Percentiles rank a stretch among this genome's conserved stretches.
Evolutionary conservation across 1,140 invertebrate species (phyloP).

Genomic region (Dermatophagoides farinae): DNA sequence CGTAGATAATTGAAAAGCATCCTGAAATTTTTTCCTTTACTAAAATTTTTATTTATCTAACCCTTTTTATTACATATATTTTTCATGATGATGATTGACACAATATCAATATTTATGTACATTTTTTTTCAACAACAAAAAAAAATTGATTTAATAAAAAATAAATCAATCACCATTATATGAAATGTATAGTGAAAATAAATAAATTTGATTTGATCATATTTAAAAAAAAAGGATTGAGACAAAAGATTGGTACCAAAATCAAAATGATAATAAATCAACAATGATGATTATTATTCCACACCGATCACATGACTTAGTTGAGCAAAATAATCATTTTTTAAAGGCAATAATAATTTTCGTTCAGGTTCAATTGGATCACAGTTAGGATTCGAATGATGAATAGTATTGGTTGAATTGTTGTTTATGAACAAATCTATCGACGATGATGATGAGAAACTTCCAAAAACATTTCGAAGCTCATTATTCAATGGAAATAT

Average conservation of each 20-base stretch:
- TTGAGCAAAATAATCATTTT: conserved; percentile 33
- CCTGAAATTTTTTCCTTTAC: no score
- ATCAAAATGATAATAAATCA: neutral
- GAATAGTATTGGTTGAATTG: conserved; percentile 2
- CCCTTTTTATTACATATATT: no score
- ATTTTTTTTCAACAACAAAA: neutral
- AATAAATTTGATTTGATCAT: neutral
- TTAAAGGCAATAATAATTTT: conserved; percentile 32
- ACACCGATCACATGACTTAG: conserved; percentile 27
- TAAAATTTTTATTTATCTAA: no score
- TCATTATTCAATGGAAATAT: conserved; percentile 34
- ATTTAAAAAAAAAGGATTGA: no score
- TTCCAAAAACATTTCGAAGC: conserved; percentile 24
- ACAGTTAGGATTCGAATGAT: conserved; percentile 26
- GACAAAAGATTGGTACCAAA: neutral
- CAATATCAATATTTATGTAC: no score
- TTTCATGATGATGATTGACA: no score
- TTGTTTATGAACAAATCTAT: neutral
- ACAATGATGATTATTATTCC: neutral
- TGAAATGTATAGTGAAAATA: neutral
- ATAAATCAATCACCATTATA: neutral
- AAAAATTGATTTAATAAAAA: neutral
- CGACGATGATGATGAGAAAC: neutral
- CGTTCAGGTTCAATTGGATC: conserved; percentile 29
- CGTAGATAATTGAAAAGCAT: neutral